phyloP scores from a whole-genome alignment of 1,140 invertebrate species.

The Argopecten irradians region DNA sequence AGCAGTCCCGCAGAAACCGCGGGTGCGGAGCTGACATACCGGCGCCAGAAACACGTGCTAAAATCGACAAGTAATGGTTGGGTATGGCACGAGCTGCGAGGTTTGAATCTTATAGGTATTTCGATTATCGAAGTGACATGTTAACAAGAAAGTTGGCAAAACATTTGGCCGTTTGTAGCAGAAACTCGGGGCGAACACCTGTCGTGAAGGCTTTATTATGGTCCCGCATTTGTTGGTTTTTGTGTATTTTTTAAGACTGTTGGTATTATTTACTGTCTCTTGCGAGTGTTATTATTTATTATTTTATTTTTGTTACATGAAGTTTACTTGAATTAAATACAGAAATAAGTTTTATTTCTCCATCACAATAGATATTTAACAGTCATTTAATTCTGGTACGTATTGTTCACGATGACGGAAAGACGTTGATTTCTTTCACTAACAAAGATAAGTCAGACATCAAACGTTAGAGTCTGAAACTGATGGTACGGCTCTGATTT shows the following conservation, averaged over 20 bases:
- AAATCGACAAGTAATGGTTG: slow-evolving; percentile 1
- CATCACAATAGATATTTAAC: background rate
- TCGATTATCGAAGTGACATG: slow-evolving; percentile 9
- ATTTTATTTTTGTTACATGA: background rate
- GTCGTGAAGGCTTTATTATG: background rate
- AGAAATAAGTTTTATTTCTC: background rate
- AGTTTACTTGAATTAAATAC: background rate
- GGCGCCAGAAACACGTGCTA: slow-evolving; percentile 1
- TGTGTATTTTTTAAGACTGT: background rate
- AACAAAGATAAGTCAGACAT: background rate
- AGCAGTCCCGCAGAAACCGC: background rate
- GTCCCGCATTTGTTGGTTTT: background rate
- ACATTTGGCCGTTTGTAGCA: background rate
- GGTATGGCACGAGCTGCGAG: background rate
- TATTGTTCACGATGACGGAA: background rate
- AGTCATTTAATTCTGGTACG: background rate
- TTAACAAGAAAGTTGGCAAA: slow-evolving; percentile 10
- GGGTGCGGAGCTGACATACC: background rate
- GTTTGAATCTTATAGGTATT: background rate
- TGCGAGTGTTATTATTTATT: background rate
- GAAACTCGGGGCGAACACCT: background rate
- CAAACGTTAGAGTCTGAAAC: background rate
- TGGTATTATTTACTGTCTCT: background rate
- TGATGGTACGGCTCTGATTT: background rate
- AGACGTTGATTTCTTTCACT: background rate